Base-by-base conservation (phyloP, 2,113 vertebrate species). In the Coptodon rendalli region DNA sequence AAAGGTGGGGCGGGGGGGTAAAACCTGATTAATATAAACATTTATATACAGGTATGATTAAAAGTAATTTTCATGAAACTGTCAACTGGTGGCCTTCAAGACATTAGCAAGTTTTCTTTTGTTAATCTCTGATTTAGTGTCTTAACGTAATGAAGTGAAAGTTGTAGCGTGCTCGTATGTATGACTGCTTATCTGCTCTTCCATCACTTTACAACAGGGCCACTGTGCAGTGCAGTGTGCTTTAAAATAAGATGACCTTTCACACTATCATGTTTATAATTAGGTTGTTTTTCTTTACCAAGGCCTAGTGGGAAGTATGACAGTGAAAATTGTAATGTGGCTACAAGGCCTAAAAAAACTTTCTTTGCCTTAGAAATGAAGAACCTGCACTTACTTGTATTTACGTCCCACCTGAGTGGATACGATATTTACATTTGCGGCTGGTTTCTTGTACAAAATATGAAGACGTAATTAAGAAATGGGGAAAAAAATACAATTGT, bases 21-120 rank as follows among this genome's bases (percentile, higher is more conserved):
- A 84, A 57, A 87, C 59, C 54, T 88, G 89, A 59, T 84, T 91
- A 91, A 92, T 89, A 93, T 93, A 92, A 90, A 94, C 73, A 85
- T 87, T 89, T 91, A 81, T 89, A 90, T 89, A 85, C 85, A 87
- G 84, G 56, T 83, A 86, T 88, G 56, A 89, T 94, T 87, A n/a
- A 82, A 89, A 91, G 22, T 87, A 84, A 84, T 89, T 89, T 85
- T 89, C 53, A 82, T 92, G 89, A 48, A 92, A 90, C 80, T 92
- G 92, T 92, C 61, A 59, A 91, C 86, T 88, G 89, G 95, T 95
- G 94, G 94, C 95, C 94, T 96, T 96, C 66, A 89, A 94, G 43
- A 93, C 13, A 13, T 91, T 91, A 90, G 84, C 22, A 36, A 87
- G 78, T 84, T 94, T 43, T 71, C 7, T 88, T 91, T 82, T 71